Base-by-base conservation (phyloP, 2,113 vertebrate genomes). In the Saguinus midas region DNA sequence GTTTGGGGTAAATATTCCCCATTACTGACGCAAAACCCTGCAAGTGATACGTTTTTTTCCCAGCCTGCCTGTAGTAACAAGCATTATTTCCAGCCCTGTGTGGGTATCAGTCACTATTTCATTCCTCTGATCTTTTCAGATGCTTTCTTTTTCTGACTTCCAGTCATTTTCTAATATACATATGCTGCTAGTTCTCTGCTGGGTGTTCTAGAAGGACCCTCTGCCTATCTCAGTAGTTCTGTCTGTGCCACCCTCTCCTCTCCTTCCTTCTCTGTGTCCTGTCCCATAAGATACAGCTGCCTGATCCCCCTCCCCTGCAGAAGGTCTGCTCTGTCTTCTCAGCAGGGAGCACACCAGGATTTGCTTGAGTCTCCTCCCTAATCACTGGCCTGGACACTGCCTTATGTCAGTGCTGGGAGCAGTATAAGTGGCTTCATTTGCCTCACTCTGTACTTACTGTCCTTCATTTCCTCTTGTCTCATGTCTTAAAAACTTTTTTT, bases 351-450 rank as follows among this genome's bases (percentile, higher is more conserved):
- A 1, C 5, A 20, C 27, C 8, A 11, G 58, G 8, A 58, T 92
- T 13, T 29, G 0, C 29, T 7, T 23, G 10, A 14, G 12, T 35
- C n/a, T 7, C 16, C 0, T 37, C 3, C 7, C 70, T 8, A 6
- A 20, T 43, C 35, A 35, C 25, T 3, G 35, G 13, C 17, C 32
- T 66, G 21, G 8, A 61, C 37, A 29, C 29, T 75, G 29, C 11
- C 21, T 80, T 8, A 27, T 40, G 23, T 27, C 18, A 8, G 7
- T 45, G 6, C 84, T 70, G 40, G 12, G 61, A 37, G 29, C 7
- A 32, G 25, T 55, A 35, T 29, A 57, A 23, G 8, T 70, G 13
- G 23, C 5, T 1, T 73, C 13, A 7, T 68, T 52, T 58, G 3
- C 11, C 70, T 66, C 17, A 6, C 8, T 64, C 18, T 50, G 35